Evolutionary conservation across 2,888 invertebrate species (phyloP).

Genomic region (Polia nebulosa): DNA sequence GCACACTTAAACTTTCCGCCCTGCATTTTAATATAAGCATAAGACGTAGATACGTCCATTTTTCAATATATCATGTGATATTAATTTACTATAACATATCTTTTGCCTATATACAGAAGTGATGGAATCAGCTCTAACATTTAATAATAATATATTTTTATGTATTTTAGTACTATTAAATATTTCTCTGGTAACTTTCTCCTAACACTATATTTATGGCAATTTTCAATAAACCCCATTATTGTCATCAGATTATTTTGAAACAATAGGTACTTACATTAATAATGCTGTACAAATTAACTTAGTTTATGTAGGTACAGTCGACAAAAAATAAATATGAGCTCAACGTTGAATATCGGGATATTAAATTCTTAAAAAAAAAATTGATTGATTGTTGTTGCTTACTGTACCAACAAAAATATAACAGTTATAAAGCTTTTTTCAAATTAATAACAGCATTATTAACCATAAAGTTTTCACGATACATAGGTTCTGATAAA

Average conservation of each 20-base stretch:
- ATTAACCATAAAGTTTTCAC: neutral
- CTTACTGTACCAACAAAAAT: no score
- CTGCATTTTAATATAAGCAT: neutral
- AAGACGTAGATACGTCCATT: neutral
- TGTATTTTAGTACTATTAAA: constrained; percentile 51
- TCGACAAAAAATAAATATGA: no score
- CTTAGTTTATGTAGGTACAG: neutral
- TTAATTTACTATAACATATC: no score
- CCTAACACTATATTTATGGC: constrained; percentile 62
- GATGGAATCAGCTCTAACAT: constrained; percentile 27
- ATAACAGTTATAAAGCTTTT: no score
- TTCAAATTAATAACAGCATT: constrained; percentile 13
- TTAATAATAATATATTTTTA: constrained; percentile 32
- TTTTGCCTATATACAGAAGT: constrained; percentile 7
- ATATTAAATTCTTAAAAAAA: no score
- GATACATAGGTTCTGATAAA: constrained; percentile 19
- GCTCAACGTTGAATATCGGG: no score
- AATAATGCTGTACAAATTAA: constrained; percentile 28
- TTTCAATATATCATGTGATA: no score
- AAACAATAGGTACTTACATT: constrained; percentile 27
- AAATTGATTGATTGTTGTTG: no score
- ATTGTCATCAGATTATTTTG: constrained; percentile 69
- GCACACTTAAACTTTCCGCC: no score
- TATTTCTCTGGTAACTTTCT: constrained; percentile 61
- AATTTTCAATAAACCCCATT: constrained; percentile 65